Base-by-base conservation (phyloP, 2,113 vertebrate genomes). In the Petroica traversi region DNA sequence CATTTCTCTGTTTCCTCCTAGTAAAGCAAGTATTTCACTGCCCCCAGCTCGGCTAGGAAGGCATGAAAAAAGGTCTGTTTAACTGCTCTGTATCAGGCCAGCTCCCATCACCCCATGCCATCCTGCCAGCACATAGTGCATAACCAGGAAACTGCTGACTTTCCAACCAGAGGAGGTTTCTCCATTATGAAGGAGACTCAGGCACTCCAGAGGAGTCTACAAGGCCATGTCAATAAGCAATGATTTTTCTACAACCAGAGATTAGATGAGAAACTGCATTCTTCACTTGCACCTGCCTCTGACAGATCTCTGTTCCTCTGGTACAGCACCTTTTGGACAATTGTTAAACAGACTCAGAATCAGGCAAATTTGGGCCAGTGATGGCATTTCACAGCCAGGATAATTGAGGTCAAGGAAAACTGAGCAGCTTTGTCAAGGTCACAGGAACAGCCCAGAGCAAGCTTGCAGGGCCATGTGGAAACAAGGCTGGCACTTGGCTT, bases 381-480 rank as follows among this genome's bases (percentile, higher is more conserved):
- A 54, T 57, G 52, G 20, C 33, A 36, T 77, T 80, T 81, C 63
- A 76, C 41, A 83, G 58, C n/a, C 26, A 11, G 20, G 24, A 49
- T 61, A 61, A 67, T 40, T 36, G 58, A 92, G 41, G 28, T 40
- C 38, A 48, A 64, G 33, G 46, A 66, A 87, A 75, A 81, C 24
- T 5, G 2, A 75, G 52, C 38, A 67, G 43, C 36, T 93, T 90
- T 74, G 46, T 77, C 46, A 76, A 40, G 40, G 54, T 66, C 71
- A 58, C 34, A 51, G 40, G 20, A 61, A 13, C 49, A 82, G 55
- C 20, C 19, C n/a, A 43, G 45, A 10, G 3, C 36, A 38, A 34
- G 68, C 57, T 19, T 77, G 48, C 31, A 43, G 34, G 20, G 40
- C 58, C 43, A 59, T 0, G 0, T 0, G 0, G 28, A 25, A 82